A percentile compares a stretch with the other conserved stretches of the same genome.
Conservation (phyloP, 2,113 vertebrate species). For the Hylia prasina region DNA sequence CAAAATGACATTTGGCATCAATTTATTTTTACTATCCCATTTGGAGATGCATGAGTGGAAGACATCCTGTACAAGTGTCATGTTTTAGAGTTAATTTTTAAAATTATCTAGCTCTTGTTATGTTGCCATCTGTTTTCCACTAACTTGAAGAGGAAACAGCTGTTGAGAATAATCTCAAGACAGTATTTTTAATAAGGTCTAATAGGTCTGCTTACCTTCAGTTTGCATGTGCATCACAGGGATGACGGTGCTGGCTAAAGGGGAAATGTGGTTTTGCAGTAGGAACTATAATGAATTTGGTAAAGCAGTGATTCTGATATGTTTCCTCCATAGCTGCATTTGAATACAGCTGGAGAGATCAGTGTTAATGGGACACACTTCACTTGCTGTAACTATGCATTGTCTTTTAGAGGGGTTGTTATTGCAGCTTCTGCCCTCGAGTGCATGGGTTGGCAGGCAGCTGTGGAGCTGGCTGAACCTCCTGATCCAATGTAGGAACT, state of each 20-base stretch:
- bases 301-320: not conserved
- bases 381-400: not conserved
- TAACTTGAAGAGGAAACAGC: conserved; percentile 59
- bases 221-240: not conserved
- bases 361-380: not conserved
- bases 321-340: not conserved
- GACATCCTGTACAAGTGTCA: conserved; percentile 45
- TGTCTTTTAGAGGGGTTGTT: not conserved
- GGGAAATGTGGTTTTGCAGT: not conserved
- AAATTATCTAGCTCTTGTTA: conserved; percentile 54
- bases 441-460: not conserved
- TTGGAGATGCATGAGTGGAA: conserved; percentile 41
- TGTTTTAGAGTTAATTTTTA: conserved; percentile 46
- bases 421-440: not conserved
- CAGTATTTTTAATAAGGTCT: conserved; percentile 45
- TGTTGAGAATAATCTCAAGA: conserved; percentile 50
- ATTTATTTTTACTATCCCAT: not conserved
- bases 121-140: conserved; percentile 58
- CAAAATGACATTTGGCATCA: conserved; percentile 33
- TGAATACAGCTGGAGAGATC: not conserved
- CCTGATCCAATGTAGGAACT: not conserved
- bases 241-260: not conserved
- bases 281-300: not conserved
- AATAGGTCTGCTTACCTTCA: conserved; percentile 50
- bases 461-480: not conserved